A percentile compares a stretch with the other conserved stretches of the same genome.
phyloP scores from a whole-genome alignment of 64 coral and sea anemone species.

The Montipora foliosa region DNA sequence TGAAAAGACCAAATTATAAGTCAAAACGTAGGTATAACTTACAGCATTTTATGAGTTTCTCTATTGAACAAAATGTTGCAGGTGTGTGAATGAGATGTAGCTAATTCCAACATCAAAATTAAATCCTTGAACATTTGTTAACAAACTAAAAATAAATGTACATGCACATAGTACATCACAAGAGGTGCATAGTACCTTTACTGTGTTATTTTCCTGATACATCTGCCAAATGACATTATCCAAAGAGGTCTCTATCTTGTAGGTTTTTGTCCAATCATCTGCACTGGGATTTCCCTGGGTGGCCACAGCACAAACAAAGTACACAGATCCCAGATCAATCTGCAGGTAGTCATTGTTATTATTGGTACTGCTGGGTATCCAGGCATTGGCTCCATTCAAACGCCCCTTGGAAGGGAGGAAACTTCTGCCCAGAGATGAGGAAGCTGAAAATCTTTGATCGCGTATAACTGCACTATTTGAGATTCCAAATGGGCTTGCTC shows the following conservation, averaged over 20 bases:
- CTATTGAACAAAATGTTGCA: too few relatives aligned
- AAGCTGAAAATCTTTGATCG: not conserved
- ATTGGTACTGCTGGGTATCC: not conserved
- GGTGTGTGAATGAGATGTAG: too few relatives aligned
- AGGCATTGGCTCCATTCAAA: not conserved
- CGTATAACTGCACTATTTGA: not conserved
- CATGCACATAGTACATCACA: too few relatives aligned
- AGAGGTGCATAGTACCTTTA: not conserved
- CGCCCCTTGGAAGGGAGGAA: not conserved
- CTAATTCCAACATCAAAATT: too few relatives aligned
- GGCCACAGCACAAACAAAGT: not conserved
- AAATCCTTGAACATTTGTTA: too few relatives aligned
- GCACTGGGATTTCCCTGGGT: not conserved
- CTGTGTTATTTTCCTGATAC: not conserved
- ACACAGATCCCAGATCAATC: not conserved
- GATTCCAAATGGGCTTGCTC: not conserved
- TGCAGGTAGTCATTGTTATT: slow-evolving; percentile 1
- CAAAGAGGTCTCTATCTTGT: not conserved
- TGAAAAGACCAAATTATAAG: too few relatives aligned
- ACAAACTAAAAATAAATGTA: too few relatives aligned
- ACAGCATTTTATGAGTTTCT: too few relatives aligned
- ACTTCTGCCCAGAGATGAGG: not conserved
- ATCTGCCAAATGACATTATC: not conserved
- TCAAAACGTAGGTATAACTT: too few relatives aligned
- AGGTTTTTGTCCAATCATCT: not conserved